A percentile compares a stretch with the other conserved stretches of the same genome.
phyloP scores from a whole-genome alignment of 2,797 vertebrate species.

The Etheostoma nigrum region DNA sequence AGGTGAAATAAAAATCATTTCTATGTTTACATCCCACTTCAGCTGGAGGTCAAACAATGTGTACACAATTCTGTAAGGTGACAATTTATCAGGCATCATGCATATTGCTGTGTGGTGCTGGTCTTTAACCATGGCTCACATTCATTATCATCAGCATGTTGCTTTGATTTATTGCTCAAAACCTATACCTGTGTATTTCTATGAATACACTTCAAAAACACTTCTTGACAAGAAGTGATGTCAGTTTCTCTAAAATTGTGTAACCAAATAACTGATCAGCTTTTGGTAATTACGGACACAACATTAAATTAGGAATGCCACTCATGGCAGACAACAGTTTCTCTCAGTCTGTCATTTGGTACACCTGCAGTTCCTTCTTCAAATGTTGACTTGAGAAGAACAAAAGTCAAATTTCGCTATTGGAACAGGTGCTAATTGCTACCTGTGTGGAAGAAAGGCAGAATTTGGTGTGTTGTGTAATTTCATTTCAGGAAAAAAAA shows the following conservation, averaged over 20 bases:
- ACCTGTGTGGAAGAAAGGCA: conserved; percentile 28
- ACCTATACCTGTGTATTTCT: neutral
- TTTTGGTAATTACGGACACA: conserved; percentile 25
- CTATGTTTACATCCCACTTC: neutral
- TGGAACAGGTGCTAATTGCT: conserved; percentile 48
- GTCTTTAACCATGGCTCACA: neutral
- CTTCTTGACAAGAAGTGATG: conserved; percentile 18
- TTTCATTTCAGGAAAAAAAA: conserved; percentile 19
- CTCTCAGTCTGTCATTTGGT: conserved; percentile 22
- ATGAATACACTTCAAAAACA: conserved; percentile 18
- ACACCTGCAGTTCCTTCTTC: conserved; percentile 41
- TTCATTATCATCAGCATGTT: conserved; percentile 13
- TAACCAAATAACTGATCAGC: conserved; percentile 18
- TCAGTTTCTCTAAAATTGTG: conserved; percentile 17
- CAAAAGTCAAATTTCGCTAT: conserved; percentile 20
- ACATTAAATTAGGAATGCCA: conserved; percentile 24
- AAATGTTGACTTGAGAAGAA: conserved; percentile 28
- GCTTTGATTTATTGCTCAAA: conserved; percentile 1
- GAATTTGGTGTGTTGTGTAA: conserved; percentile 20
- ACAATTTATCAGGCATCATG: neutral
- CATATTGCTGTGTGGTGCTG: neutral
- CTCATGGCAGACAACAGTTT: conserved; percentile 9
- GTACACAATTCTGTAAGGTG: neutral
- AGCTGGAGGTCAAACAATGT: neutral
- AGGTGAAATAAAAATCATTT: neutral